Evolutionary conservation across 2,797 vertebrate species (phyloP).

Genomic region (Peromyscus melanophrys): DNA sequence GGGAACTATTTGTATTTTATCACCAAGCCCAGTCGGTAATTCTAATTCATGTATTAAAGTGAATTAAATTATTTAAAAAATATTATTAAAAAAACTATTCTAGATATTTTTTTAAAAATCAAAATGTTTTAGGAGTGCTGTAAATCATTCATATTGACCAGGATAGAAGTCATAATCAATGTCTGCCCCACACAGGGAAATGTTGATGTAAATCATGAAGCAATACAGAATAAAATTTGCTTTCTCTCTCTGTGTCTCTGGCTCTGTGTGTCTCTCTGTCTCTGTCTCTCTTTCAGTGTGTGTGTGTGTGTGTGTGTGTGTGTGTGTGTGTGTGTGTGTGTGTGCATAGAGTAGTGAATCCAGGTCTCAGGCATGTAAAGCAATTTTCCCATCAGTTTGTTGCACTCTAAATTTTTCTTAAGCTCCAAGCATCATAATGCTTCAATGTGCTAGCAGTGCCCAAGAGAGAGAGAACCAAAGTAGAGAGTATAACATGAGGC

Average conservation of each 20-base stretch:
- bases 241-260: not conserved
- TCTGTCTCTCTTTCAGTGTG: too few relatives aligned
- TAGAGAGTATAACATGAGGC: not conserved
- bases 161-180: not conserved
- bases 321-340: too few relatives aligned
- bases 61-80: not conserved
- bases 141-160: not conserved
- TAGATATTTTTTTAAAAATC: not conserved
- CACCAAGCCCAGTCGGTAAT: not conserved
- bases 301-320: not conserved
- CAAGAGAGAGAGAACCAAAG: not conserved
- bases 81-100: not conserved
- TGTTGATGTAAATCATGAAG: constrained; percentile 25
- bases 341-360: not conserved
- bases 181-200: not conserved
- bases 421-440: not conserved
- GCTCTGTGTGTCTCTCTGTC: not conserved
- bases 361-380: too few relatives aligned
- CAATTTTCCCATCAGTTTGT: too few relatives aligned
- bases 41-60: not conserved
- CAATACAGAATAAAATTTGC: not conserved
- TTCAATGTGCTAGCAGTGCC: not conserved
- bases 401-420: not conserved
- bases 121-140: not conserved
- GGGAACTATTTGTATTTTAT: not conserved